These are phyloP conservation scores for Latrodectus elegans DNA, from an alignment of 2,888 invertebrate genomes.

Conservation along the genomic window DNA sequence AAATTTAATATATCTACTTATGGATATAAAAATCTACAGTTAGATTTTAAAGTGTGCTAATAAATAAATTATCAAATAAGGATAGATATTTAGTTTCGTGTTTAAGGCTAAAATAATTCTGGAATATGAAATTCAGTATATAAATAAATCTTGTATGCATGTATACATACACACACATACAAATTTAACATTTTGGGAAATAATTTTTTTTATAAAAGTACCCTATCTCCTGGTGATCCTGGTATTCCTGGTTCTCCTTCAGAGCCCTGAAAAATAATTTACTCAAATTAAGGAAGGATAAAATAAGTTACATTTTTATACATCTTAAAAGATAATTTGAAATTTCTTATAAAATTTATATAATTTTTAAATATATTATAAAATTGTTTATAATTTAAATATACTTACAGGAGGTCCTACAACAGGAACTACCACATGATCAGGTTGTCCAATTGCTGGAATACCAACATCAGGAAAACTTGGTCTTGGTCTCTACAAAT, in stretches of 20 bases:
- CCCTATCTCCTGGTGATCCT: constrained; percentile 52
- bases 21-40: too few relatives aligned
- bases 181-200: too few relatives aligned
- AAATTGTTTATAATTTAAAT: neutral
- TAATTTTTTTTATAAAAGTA: neutral
- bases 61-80: too few relatives aligned
- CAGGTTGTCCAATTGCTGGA: constrained; percentile 45
- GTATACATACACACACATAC: too few relatives aligned
- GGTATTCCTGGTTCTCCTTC: constrained; percentile 44
- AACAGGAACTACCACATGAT: constrained; percentile 49
- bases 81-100: too few relatives aligned
- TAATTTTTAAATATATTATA: neutral
- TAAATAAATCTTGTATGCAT: too few relatives aligned
- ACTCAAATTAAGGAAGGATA: neutral
- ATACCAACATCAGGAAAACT: constrained; percentile 19
- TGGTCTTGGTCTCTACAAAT: constrained; percentile 28
- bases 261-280: constrained; percentile 31
- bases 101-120: too few relatives aligned
- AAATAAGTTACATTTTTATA: neutral
- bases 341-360: neutral
- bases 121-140: too few relatives aligned
- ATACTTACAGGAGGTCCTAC: constrained; percentile 58
- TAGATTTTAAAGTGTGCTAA: too few relatives aligned
- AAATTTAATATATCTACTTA: too few relatives aligned
- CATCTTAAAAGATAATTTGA: too few relatives aligned